Evolutionary conservation across 2,888 invertebrate species (phyloP), one percentile per base, ranked within the genome.

Genomic region (Loripinus fragilis): DNA sequence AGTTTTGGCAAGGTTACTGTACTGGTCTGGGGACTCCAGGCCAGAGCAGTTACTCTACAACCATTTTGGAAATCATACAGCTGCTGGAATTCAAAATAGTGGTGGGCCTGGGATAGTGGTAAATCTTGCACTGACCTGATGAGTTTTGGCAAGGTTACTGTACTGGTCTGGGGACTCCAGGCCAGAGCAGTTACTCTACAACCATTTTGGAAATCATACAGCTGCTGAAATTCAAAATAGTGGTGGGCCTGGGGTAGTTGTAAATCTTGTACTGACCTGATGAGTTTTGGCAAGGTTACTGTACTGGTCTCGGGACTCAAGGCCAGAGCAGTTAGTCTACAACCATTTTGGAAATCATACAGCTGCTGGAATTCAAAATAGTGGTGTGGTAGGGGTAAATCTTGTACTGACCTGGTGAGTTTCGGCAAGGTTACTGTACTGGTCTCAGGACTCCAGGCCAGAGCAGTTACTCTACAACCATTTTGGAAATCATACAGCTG

Each of bases 371-470:
- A 90, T 41, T 90, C 88, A 73, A n/a, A n/a, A n/a, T n/a, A n/a
- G n/a, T n/a, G n/a, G n/a, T n/a, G n/a, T n/a, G n/a, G n/a, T n/a
- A n/a, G n/a, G n/a, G n/a, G n/a, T n/a, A n/a, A n/a, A n/a, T n/a
- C n/a, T n/a, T n/a, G n/a, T n/a, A n/a, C n/a, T n/a, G n/a, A n/a
- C 90, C 86, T 86, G 50, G 89, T 33, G 38, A 84, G 41, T 77
- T 86, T 88, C 41, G 89, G 89, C 50, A 89, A 71, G 5, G 85
- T 66, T 25, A 81, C 74, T 25, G 89, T 71, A 30, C 50, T 71
- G 3, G 92, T 90, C 50, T 89, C 88, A 52, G 92, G 92, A 71
- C 91, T 91, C 92, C 92, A 93, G 15, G 91, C 88, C 30, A 93
- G 79, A 5, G 89, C 86, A 15, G 89, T 88, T 8, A 90, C 88